Evolutionary conservation across 1,140 invertebrate species (phyloP).

Genomic region (Eulimnadia texana): DNA sequence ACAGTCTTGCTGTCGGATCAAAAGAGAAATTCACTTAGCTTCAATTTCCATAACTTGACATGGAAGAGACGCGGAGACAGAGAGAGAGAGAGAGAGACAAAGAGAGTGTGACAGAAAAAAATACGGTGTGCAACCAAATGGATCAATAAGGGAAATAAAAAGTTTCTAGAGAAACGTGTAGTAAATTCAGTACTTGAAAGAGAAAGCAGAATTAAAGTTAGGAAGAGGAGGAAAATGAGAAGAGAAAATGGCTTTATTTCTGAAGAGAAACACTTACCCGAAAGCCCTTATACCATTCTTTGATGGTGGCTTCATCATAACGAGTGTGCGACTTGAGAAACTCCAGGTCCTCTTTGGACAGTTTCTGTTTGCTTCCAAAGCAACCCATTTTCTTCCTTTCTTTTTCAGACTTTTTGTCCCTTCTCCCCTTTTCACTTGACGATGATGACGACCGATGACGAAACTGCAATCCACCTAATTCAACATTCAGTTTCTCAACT

Average conservation of each 20-base stretch:
- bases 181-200: neutral
- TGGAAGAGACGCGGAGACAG: neutral
- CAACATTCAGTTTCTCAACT: too few species aligned
- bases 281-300: conserved; percentile 97
- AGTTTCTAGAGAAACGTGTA: too few species aligned
- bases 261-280: conserved; percentile 49
- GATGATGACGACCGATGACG: too few species aligned
- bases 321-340: conserved; percentile 87
- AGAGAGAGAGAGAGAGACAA: neutral
- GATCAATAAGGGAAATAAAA: too few species aligned
- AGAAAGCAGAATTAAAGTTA: neutral
- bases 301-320: conserved; percentile 92
- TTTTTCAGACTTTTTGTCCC: neutral
- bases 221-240: neutral
- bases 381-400: conserved; percentile 53
- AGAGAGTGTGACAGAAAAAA: too few species aligned
- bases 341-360: conserved; percentile 93
- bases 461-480: too few species aligned
- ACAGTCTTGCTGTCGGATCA: conserved; percentile 87
- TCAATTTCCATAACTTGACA: neutral
- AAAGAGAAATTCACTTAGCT: neutral
- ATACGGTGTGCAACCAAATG: too few species aligned
- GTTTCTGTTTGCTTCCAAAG: conserved; percentile 83
- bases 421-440: neutral
- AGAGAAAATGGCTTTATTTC: neutral